phyloP scores from a whole-genome alignment of 2,888 invertebrate genomes.

The Thera britannica region DNA sequence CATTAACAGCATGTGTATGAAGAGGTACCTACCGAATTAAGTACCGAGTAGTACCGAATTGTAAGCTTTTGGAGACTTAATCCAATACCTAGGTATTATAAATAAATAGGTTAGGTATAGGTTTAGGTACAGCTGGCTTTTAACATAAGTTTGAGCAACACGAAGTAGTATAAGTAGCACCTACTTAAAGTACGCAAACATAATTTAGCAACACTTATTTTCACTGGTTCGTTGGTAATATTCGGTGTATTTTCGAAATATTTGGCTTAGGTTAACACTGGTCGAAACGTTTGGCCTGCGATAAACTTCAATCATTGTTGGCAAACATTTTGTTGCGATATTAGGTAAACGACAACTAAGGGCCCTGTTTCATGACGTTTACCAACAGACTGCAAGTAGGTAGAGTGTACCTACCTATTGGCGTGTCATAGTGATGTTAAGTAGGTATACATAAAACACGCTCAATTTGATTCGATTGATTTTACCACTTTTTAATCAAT shows the following conservation, averaged over 20 bases:
- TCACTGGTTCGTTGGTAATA: background rate
- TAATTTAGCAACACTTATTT: background rate
- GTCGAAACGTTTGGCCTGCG: background rate
- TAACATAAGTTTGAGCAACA: background rate
- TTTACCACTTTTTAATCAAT: too few species aligned
- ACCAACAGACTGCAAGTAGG: background rate
- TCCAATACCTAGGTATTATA: too few species aligned
- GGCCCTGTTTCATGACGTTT: background rate
- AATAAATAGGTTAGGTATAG: too few species aligned
- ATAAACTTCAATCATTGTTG: background rate
- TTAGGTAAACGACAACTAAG: background rate
- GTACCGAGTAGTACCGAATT: too few species aligned
- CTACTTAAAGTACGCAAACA: background rate
- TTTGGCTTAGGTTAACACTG: conserved; percentile 9
- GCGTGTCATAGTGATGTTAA: too few species aligned
- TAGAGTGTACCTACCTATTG: too few species aligned
- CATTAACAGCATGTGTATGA: too few species aligned
- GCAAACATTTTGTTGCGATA: background rate
- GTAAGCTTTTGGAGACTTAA: too few species aligned
- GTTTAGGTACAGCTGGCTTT: background rate
- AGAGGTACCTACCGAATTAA: too few species aligned
- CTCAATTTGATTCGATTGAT: too few species aligned
- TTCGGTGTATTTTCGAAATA: conserved; percentile 10
- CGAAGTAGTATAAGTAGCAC: background rate
- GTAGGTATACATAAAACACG: too few species aligned